Evolutionary conservation across 2,113 vertebrate genomes (phyloP), one percentile per base, ranked within the genome.

Genomic region (Tenrec ecaudatus): DNA sequence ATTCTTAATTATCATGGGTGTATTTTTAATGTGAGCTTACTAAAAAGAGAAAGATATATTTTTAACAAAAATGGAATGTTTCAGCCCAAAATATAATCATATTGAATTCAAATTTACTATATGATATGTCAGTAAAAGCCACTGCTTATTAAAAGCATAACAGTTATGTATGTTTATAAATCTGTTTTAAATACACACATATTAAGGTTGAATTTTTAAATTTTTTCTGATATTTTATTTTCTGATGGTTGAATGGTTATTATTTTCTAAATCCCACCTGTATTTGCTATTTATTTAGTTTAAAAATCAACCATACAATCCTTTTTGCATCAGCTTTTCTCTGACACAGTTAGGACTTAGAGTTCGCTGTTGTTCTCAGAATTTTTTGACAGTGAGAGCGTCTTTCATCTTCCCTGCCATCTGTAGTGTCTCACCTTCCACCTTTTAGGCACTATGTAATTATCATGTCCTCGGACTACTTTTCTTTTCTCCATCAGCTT

Each of bases 401-500:
- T 90, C 89, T 96, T 97, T 97, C 96, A 90, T 97, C 96, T 95
- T 95, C 73, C 86, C 90, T 95, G 33, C 66, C 85, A 75, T 96
- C 95, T 97, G 58, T 3, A 3, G 88, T 88, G 81, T 93, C 31
- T 98, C 97, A 97, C 96, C 97, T 98, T 97, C 96, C 95, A 97
- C 96, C 96, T 97, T 94, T 62, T 89, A 94, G 93, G 86, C 93
- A 88, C 93, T 85, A 69, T 95, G 94, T 97, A 97, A 97, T 98
- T 98, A 97, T 97, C 93, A 86, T 97, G 96, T 97, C 93, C 36
- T 23, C 36, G 29, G 80, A 91, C 88, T 89, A 89, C 95, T 96
- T 97, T 97, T 97, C 96, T 98, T 98, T 82, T 62, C 89, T 3
- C 14, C 81, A 96, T 97, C 96, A 96, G 78, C 19, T 95, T 90